phyloP scores from a whole-genome alignment of 64 coral and sea anemone genomes.

The Astreopora myriophthalma region DNA sequence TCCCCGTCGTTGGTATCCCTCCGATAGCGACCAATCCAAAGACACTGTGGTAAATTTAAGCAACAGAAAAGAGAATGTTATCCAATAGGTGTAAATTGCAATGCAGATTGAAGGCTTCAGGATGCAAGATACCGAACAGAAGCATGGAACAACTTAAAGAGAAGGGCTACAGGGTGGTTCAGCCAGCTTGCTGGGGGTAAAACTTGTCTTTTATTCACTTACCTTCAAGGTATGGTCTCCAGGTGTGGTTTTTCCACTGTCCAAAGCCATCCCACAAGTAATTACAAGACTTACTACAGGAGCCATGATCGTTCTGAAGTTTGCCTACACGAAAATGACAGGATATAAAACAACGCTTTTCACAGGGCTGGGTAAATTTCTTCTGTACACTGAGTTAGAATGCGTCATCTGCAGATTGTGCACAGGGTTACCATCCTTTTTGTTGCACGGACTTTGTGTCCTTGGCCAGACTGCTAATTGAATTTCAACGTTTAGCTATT shows the following conservation, averaged over 20 bases:
- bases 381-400: no score
- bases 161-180: neutral
- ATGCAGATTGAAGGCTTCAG: neutral
- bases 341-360: no score
- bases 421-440: no score
- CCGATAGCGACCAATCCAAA: neutral
- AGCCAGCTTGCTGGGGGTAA: no score
- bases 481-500: no score
- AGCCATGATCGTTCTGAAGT: neutral
- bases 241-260: slow-evolving; percentile 41
- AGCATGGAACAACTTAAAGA: no score
- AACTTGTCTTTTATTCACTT: neutral
- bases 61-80: neutral
- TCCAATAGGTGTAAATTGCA: no score
- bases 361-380: no score
- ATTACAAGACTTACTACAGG: neutral
- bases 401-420: no score
- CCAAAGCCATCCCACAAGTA: slow-evolving; percentile 70
- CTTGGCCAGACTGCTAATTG: no score
- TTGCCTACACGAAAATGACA: no score
- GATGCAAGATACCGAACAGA: neutral
- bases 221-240: slow-evolving; percentile 50
- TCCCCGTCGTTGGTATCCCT: neutral
- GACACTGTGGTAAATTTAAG: neutral
- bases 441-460: no score